Base-by-base conservation (phyloP, 37 sponge, comb jelly and placozoan species). In the Crambe crambe region DNA sequence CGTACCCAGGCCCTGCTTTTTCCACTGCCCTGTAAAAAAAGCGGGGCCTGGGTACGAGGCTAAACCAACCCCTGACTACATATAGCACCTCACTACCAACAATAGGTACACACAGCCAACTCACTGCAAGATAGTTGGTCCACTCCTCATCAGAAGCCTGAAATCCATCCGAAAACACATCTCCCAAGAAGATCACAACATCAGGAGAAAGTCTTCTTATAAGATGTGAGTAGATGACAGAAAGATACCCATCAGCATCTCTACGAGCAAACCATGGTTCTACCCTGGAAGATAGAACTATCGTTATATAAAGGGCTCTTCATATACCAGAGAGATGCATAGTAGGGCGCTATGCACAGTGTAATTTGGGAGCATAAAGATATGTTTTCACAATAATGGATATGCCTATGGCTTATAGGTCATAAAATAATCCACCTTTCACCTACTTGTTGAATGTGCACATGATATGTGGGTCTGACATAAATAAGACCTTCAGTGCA, bases 201-300 rank as follows among this genome's bases (percentile, higher is more conserved):
- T 78, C 65, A 3, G 72, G 79, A 0, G 57, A 15, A 32, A 85
- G 26, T 8, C n/a, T 25, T 1, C 18, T 27, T 22, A 78, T 3
- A 26, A 75, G 60, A 0, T 27, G 42, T 18, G 70, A 58, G 65
- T 69, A 58, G 57, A 32, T 26, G 27, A 31, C 71, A 34, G 5
- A 42, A 10, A 85, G 56, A 37, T 85, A 85, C 12, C 72, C 39
- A 58, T 85, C 86, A 30, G 86, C 71, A 42, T 85, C 86, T 78
- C 86, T 77, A 12, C 86, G 72, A 35, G 47, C 29, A 10, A 85
- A 47, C 78, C 79, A 72, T 1, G 72, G 72, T 42, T 85, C 86
- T 18, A 32, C 68, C 21, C 68, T 68, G 68, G 4, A 3, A 37
- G 68, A 62, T 17, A 26, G 64, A 62, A 26, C 25, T 20, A n/a